A percentile compares a stretch with the other conserved stretches of the same genome.
These are phyloP conservation scores for Erythrolamprus reginae DNA, from an alignment of 2,113 vertebrate genomes.

Conservation along the genomic window DNA sequence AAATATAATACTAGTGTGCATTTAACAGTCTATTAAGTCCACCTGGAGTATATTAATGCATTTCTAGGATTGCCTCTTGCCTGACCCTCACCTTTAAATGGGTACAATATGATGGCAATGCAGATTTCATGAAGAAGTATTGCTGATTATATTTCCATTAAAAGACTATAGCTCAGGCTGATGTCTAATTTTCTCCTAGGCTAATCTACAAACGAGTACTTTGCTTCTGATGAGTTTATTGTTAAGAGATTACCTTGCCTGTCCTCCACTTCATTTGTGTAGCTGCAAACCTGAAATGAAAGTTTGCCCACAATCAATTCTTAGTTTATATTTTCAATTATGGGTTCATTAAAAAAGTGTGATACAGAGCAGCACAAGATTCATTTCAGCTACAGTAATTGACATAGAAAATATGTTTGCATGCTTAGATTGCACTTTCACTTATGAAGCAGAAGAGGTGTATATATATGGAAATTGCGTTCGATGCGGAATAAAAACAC, in stretches of 20 bases:
- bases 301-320: conserved; percentile 35
- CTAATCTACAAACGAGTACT: conserved; percentile 45
- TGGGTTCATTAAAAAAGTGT: background rate
- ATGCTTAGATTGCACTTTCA: background rate
- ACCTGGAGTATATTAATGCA: conserved; percentile 63
- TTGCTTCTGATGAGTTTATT: conserved; percentile 44
- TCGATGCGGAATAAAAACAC: too few species aligned
- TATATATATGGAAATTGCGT: too few species aligned
- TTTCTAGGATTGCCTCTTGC: conserved; percentile 65
- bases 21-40: conserved; percentile 64
- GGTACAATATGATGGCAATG: conserved; percentile 54
- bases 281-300: conserved; percentile 28
- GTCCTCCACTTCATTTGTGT: conserved; percentile 19
- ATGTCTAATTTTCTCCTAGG: conserved; percentile 61
- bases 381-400: background rate
- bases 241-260: conserved; percentile 25
- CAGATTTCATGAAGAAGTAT: conserved; percentile 62
- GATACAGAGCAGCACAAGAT: background rate
- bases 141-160: conserved; percentile 74
- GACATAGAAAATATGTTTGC: background rate
- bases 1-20: conserved; percentile 49
- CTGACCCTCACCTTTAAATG: conserved; percentile 59
- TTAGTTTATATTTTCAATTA: conserved; percentile 23
- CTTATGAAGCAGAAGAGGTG: background rate
- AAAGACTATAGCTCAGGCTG: conserved; percentile 56